Conservation (phyloP, 2,113 vertebrate genomes). For the Dasyornis broadbenti region DNA sequence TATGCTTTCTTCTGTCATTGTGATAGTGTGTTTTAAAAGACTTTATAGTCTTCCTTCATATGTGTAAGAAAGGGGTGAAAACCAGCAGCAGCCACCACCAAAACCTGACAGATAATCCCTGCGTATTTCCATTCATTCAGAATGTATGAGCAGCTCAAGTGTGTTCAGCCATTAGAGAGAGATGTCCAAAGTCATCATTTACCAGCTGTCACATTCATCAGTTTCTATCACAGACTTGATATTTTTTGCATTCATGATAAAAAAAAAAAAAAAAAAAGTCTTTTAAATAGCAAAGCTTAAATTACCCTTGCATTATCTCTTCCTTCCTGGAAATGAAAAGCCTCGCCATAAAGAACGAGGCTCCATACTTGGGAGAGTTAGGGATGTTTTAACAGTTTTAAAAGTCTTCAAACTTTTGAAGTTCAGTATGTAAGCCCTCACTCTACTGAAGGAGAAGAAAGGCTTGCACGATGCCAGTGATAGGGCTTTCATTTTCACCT, state of each 20-base stretch:
- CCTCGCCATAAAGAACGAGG: not conserved
- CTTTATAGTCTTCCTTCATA: not conserved
- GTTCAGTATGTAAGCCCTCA: not conserved
- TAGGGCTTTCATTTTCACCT: not conserved
- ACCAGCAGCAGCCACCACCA: not conserved
- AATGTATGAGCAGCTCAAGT: not conserved
- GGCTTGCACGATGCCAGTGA: rapidly evolving
- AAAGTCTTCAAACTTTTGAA: not conserved
- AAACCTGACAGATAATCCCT: not conserved
- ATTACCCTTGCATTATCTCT: not conserved
- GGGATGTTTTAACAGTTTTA: not conserved
- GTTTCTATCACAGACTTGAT: not conserved
- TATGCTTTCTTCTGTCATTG: not conserved
- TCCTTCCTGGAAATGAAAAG: not conserved
- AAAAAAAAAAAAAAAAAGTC: not conserved
- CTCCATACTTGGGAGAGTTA: not conserved
- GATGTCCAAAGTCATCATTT: not conserved
- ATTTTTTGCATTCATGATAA: not conserved
- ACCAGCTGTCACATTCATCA: not conserved
- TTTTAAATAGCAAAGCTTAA: not conserved
- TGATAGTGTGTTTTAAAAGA: not conserved
- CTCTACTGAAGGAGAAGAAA: not conserved
- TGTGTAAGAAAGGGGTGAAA: not conserved
- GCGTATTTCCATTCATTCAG: not conserved
- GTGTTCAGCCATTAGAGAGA: not conserved